Evolutionary conservation across 2,888 invertebrate genomes (phyloP), one percentile per base, ranked within the genome.

Genomic region (Gryllus longicercus): DNA sequence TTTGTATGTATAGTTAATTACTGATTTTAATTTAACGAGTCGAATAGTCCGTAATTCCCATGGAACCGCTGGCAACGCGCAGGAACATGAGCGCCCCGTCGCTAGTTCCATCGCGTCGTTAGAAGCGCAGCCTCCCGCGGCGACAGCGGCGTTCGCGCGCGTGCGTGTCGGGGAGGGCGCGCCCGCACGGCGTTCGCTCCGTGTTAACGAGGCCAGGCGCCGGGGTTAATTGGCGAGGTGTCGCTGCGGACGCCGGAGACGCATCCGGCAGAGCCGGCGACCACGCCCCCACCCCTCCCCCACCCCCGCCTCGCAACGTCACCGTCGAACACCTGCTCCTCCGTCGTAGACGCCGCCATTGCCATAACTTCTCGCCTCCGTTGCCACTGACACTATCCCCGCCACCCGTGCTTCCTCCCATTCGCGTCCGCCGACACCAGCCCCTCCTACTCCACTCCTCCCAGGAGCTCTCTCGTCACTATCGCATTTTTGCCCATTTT

Each of bases 151-250:
- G 78, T 75, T 78, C 8, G 38, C 23, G 77, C 16, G 18, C 63
- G 75, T 75, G 50, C 49, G 74, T 75, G 75, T 25, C 75, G 18
- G 12, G 74, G 75, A 21, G 78, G 75, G 80, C 51, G 74, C 50
- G 76, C 50, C 76, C 77, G 75, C 80, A 23, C 77, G 78, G 21
- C 74, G 76, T 75, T 78, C 75, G 23, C 21, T 14, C 14, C 21
- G 38, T 63, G 63, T 63, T 63, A 63, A 63, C 63, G 63, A 63
- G 63, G 16, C 63, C 14, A 1, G 16, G 63, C 63, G 63, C 63
- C 16, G n/a, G 63, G 63, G 63, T 63, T 63, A 63, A 63, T 63
- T 63, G 63, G 63, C 63, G 63, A 63, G 63, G 63, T 63, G 63
- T 63, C 63, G n/a, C 63, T 8, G 14, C 63, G 16, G 2, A 18